These are phyloP conservation scores for zebrafish (Danio rerio) DNA, from an alignment of 2,113 vertebrate genomes.

Conservation along the genomic window GRCz12tu NC_133176.1:11369001-11369500, in stretches of 20 bases:
- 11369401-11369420: not conserved
- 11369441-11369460: not conserved
- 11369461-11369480: not conserved
- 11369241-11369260: constrained; percentile 81
- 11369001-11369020: no score
- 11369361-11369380: constrained; percentile 9
- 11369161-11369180: no score
- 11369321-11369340: constrained; percentile 46
- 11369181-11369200: no score
- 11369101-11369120: no score
- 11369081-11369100: no score
- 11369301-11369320: constrained; percentile 69
- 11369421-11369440: not conserved
- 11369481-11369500: not conserved
- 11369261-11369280: constrained; percentile 86
- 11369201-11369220: not conserved
- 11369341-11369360: constrained; percentile 53
- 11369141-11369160: no score
- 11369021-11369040: no score
- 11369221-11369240: constrained; percentile 72
- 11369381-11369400: not conserved
- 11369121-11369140: no score
- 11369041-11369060: no score
- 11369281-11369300: constrained; percentile 84
- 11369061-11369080: no score